Base-by-base conservation (phyloP, 2,888 invertebrate species). In the Leptopilina myrica region DNA sequence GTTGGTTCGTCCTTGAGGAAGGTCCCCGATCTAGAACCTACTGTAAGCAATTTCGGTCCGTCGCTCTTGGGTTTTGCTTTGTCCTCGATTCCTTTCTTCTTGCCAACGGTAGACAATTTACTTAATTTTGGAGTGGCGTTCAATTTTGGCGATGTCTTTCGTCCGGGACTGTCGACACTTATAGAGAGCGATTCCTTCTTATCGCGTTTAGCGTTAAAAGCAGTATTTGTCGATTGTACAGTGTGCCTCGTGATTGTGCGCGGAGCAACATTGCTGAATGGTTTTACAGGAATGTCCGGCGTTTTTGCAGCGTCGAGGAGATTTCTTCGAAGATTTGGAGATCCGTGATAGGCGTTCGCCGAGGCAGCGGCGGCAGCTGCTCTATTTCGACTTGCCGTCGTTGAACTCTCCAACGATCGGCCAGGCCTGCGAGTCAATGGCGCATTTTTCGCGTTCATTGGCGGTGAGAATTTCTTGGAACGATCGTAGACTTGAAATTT, bases 1-100 rank as follows among this genome's bases (percentile, higher is more conserved):
- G 95, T 95, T 0, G 96, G 95, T 90, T 96, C 95, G 84, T 96
- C 96, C 90, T 96, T 96, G 20, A 95, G 91, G 88, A 96, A 96
- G 0, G 96, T 96, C 20, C 95, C 95, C 0, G 96, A 96, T 66
- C 96, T 93, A 11, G 92, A 93, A 73, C 92, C 92, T 64, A 93
- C 92, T 5, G 92, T 92, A 11, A 91, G 90, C 81, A 91, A 92
- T 81, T 91, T 90, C 43, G 86, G 84, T 26, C 86, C 79, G 62
- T 89, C 89, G 85, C 79, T 78, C 49, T 81, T 81, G 1, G 76
- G n/a, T 77, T 88, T 88, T 83, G 88, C 88, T 84, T 89, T 90
- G 65, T 77, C 82, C 81, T 87, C 90, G 56, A 88, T 89, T 15
- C 87, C 87, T 77, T 79, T 80, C 15, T 79, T 78, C 12, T 84